phyloP scores from a whole-genome alignment of 2,113 vertebrate genomes.

The Chitala chitala region DNA sequence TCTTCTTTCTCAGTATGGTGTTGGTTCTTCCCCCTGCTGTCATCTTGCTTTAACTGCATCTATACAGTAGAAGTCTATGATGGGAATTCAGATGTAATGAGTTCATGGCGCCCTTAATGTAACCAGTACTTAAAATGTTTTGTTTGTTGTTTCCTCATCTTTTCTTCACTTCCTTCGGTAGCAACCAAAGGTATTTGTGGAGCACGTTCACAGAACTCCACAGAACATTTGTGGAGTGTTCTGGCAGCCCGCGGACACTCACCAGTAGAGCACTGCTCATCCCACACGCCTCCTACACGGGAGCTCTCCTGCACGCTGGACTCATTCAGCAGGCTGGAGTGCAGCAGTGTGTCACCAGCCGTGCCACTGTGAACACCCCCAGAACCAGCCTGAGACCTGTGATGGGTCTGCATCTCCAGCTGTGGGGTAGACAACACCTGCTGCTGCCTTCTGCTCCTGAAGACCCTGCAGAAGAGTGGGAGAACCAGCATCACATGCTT shows the following conservation, averaged over 20 bases:
- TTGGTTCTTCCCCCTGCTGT: no score
- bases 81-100: no score
- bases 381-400: constrained; percentile 39
- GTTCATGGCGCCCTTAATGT: no score
- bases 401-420: constrained; percentile 28
- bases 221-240: background rate
- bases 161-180: no score
- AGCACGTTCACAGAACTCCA: background rate
- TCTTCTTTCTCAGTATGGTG: no score
- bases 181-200: no score
- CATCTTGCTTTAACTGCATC: no score
- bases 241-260: no score
- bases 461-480: constrained; percentile 39
- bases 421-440: constrained; percentile 44
- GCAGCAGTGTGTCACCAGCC: constrained; percentile 35
- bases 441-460: constrained; percentile 50
- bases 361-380: constrained; percentile 18
- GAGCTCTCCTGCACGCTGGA: constrained; percentile 72
- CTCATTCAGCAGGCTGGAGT: constrained; percentile 63
- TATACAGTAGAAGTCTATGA: no score
- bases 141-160: no score
- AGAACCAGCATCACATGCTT: no score
- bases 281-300: constrained; percentile 72
- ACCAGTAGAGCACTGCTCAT: constrained; percentile 53
- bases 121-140: no score